Evolutionary conservation across 2,113 vertebrate species (phyloP).

Genomic region (zebrafish (Danio rerio)): DNA sequence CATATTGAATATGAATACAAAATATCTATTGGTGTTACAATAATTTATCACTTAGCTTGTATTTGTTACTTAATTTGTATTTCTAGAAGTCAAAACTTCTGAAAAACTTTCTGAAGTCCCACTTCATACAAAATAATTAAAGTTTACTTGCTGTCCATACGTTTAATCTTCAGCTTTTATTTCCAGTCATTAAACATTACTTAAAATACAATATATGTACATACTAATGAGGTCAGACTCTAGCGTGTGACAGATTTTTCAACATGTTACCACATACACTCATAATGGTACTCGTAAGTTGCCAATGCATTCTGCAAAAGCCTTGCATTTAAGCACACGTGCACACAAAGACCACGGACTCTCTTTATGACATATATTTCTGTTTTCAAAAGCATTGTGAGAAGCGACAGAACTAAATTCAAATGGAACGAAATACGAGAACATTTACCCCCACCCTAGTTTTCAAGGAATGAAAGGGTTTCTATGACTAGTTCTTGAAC

Average conservation of each 20-base stretch:
- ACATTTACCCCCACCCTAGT: background rate
- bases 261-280: background rate
- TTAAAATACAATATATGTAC: background rate
- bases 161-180: too few species aligned
- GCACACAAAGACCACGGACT: background rate
- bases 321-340: background rate
- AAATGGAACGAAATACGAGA: background rate
- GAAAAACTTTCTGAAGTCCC: too few species aligned
- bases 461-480: slow-evolving; percentile 17
- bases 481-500: background rate
- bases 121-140: too few species aligned
- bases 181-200: background rate
- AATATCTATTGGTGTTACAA: too few species aligned
- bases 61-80: too few species aligned
- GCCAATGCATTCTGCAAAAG: background rate
- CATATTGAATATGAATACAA: too few species aligned
- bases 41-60: too few species aligned
- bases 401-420: background rate
- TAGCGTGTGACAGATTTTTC: background rate
- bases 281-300: background rate
- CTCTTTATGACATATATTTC: background rate
- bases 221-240: background rate
- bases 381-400: background rate
- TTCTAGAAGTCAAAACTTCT: too few species aligned
- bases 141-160: too few species aligned